Base-by-base conservation (phyloP, 1,140 invertebrate species). In the Bicyclus anynana region DNA sequence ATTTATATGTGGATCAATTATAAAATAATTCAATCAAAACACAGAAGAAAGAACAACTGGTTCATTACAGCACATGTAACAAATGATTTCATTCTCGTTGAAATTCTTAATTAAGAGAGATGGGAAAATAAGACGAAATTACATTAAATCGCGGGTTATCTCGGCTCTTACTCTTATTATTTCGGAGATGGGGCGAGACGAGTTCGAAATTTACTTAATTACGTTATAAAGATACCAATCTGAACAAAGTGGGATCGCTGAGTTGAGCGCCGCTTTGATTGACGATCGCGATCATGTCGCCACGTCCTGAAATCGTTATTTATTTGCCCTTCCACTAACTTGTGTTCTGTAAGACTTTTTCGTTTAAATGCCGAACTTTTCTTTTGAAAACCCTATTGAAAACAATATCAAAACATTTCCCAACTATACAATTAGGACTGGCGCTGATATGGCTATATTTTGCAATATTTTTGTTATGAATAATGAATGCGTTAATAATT, bases 191-290 rank as follows among this genome's bases (percentile, higher is more conserved):
- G 69, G 65, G 67, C 65, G 65, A 68, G 69, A 74, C 62, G 72
- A 76, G 71, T 72, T 77, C 62, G 66, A 82, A 82, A 80, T 80
- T 83, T 70, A 74, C 71, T 80, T 80, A 79, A 80, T 80, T 77
- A 77, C 72, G 61, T 78, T 79, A 74, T 78, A 71, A 78, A 76
- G 75, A 80, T 75, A 80, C 57, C 65, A 66, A 80, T 78, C 72
- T 64, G 59, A 69, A 72, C 69, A 71, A 77, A 74, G 63, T 72
- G 65, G 53, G 44, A 47, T 27, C 44, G 65, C 50, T 52, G 35
- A 38, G 33, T 50, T 50, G 33, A 21, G 29, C 49, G 26, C 29
- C 54, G 53, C 57, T 58, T 48, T 48, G 59, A 69, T 53, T 56
- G 67, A 50, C 50, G 58, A 29, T 61, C 42, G 27, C 38, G 52